Evolutionary conservation across 1,140 invertebrate species (phyloP).

Genomic region (Calliopsis andreniformis): DNA sequence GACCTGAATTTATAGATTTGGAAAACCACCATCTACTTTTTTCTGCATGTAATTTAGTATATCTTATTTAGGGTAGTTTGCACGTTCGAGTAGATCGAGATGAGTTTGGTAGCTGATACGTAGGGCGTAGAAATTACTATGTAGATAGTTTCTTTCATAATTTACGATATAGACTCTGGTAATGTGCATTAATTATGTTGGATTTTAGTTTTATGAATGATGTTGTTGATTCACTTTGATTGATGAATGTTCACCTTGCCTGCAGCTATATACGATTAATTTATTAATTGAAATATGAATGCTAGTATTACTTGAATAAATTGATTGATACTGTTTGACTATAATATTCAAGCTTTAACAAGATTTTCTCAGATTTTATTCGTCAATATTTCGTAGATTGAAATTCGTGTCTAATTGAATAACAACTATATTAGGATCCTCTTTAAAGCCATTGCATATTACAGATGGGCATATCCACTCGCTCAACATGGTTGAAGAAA

Average conservation of each 20-base stretch:
- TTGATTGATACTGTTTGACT: too few relatives aligned
- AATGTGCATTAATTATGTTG: too few relatives aligned
- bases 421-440: not conserved
- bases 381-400: not conserved
- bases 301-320: not conserved
- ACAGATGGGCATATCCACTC: slow-evolving; percentile 90
- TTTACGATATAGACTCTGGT: too few relatives aligned
- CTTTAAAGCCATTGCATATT: slow-evolving; percentile 54
- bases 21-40: too few relatives aligned
- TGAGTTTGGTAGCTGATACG: too few relatives aligned
- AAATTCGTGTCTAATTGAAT: not conserved
- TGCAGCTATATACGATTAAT: not conserved
- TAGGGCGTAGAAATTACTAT: too few relatives aligned
- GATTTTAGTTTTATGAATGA: too few relatives aligned
- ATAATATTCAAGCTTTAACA: not conserved
- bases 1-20: too few relatives aligned
- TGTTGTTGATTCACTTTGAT: not conserved
- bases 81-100: too few relatives aligned
- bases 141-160: too few relatives aligned
- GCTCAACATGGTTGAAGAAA: slow-evolving; percentile 86
- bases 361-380: not conserved
- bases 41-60: too few relatives aligned
- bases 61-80: too few relatives aligned
- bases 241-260: not conserved
- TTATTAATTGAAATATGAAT: not conserved